A percentile compares a stretch with the other conserved stretches of the same genome.
These are phyloP conservation scores for Silurus glanis DNA, from an alignment of 2,113 vertebrate species.

Conservation along the genomic window DNA sequence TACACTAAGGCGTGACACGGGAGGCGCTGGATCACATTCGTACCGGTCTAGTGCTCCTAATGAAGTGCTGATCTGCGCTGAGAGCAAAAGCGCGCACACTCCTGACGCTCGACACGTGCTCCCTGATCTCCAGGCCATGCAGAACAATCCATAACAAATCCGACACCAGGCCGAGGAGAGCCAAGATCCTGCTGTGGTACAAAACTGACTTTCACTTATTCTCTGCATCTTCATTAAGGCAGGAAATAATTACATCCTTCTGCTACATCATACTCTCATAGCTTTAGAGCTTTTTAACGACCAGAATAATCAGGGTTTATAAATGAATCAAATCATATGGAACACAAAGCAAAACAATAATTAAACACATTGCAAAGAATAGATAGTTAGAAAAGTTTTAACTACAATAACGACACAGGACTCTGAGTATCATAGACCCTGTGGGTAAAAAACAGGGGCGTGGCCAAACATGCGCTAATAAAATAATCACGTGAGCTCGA, in stretches of 20 bases:
- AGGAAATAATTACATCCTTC: neutral
- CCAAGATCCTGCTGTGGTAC: neutral
- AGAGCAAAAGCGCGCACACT: conserved; percentile 52
- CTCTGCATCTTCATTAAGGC: neutral
- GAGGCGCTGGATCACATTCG: conserved; percentile 58
- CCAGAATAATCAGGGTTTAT: neutral
- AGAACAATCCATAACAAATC: conserved; percentile 54
- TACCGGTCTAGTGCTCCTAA: neutral
- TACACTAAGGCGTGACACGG: conserved; percentile 23
- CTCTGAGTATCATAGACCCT: neutral
- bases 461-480: neutral
- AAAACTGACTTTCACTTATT: neutral
- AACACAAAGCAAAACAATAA: neutral
- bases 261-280: neutral
- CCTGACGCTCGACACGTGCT: conserved; percentile 67
- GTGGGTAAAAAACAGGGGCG: neutral
- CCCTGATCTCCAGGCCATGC: conserved; percentile 61
- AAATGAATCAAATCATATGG: neutral
- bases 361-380: neutral
- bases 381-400: neutral
- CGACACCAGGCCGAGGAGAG: neutral
- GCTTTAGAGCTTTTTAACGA: neutral
- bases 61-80: conserved; percentile 27
- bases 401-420: neutral
- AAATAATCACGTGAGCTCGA: neutral